phyloP scores from a whole-genome alignment of 2,888 invertebrate species.

The Tyria jacobaeae region DNA sequence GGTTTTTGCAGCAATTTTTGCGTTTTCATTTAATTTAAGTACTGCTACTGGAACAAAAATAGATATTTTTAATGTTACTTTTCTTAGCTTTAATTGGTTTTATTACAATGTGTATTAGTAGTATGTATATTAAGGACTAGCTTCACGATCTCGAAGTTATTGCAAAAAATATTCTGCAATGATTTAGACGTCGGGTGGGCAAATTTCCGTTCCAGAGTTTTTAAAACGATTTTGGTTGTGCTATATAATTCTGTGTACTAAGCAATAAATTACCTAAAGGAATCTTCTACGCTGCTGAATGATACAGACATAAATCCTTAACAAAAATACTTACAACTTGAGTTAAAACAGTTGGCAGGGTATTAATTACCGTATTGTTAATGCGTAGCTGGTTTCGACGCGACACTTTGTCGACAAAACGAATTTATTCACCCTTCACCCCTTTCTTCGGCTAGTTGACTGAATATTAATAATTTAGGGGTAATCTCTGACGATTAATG shows the following conservation, averaged over 20 bases:
- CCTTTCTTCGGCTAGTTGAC: slow-evolving; percentile 79
- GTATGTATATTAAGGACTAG: too few relatives aligned
- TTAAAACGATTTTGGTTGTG: too few relatives aligned
- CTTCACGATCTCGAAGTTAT: too few relatives aligned
- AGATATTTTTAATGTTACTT: too few relatives aligned
- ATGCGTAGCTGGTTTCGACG: slow-evolving; percentile 76
- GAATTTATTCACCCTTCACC: slow-evolving; percentile 85
- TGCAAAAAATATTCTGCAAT: too few relatives aligned
- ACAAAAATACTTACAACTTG: slow-evolving; percentile 14
- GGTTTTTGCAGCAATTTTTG: background rate
- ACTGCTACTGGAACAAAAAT: too few relatives aligned
- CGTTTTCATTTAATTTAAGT: background rate
- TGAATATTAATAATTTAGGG: slow-evolving; percentile 79
- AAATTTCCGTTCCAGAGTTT: too few relatives aligned
- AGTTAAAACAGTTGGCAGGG: slow-evolving; percentile 32
- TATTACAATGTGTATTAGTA: too few relatives aligned
- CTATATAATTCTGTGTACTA: background rate
- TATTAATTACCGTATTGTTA: slow-evolving; percentile 83
- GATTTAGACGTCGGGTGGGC: too few relatives aligned
- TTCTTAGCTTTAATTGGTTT: too few relatives aligned
- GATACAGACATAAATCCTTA: slow-evolving; percentile 8
- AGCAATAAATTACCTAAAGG: background rate
- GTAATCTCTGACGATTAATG: slow-evolving; percentile 78
- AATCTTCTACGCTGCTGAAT: background rate
- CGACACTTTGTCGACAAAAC: slow-evolving; percentile 60